Evolutionary conservation across 1,140 invertebrate genomes (phyloP).

Genomic region (Lysiphlebus fabarum): DNA sequence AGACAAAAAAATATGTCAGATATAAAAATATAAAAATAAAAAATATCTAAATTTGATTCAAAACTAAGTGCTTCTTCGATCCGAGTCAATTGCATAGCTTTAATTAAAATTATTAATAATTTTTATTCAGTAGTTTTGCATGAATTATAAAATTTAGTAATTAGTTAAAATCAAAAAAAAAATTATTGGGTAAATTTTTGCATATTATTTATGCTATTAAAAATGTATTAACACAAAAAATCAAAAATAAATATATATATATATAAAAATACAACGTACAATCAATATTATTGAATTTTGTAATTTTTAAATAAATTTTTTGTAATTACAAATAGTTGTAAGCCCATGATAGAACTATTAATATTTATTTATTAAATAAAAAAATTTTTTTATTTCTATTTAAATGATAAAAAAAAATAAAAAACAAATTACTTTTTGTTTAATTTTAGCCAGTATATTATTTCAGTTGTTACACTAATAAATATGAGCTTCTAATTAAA

Average conservation of each 20-base stretch:
- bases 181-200: constrained; percentile 4
- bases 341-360: constrained; percentile 18
- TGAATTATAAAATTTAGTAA: constrained; percentile 1
- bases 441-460: too few species aligned
- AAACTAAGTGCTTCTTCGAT: constrained; percentile 26
- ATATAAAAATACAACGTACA: constrained; percentile 16
- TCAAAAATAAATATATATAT: background rate
- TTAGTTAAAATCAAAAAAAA: background rate
- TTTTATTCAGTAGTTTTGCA: constrained; percentile 12
- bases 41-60: constrained; percentile 5
- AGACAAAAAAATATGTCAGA: background rate
- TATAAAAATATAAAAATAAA: too few species aligned
- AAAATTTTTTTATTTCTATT: background rate
- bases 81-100: constrained; percentile 26
- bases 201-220: background rate
- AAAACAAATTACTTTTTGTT: too few species aligned
- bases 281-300: constrained; percentile 20
- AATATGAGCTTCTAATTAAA: too few species aligned
- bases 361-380: constrained; percentile 5
- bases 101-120: constrained; percentile 18
- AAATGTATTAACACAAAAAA: background rate
- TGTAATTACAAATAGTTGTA: constrained; percentile 17
- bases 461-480: too few species aligned
- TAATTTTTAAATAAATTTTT: constrained; percentile 22
- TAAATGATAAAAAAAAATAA: too few species aligned